Evolutionary conservation across 2,797 vertebrate species (phyloP).

Genomic region (Ptychadena robeensis): DNA sequence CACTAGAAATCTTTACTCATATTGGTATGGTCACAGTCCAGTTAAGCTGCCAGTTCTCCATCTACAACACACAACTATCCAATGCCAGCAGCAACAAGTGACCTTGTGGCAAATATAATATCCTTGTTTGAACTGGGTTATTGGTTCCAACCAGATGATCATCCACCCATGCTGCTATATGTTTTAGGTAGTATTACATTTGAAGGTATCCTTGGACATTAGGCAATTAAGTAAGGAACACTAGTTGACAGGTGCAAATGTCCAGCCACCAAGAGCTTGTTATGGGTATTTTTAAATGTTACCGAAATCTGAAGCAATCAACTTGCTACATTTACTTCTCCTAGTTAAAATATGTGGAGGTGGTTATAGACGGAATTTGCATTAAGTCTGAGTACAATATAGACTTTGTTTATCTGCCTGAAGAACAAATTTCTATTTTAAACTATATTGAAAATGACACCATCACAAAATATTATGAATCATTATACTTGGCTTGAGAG

Average conservation of each 20-base stretch:
- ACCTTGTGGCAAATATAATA: not conserved
- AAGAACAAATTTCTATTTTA: not conserved
- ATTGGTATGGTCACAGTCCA: not conserved
- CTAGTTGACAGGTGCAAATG: not conserved
- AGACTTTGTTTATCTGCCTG: constrained; percentile 25
- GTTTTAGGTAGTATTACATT: not conserved
- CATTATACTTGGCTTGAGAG: not conserved
- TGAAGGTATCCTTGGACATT: not conserved
- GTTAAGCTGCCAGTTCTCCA: not conserved
- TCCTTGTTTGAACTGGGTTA: not conserved
- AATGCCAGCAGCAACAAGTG: not conserved
- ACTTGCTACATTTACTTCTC: no score
- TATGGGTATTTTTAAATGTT: not conserved
- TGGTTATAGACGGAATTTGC: constrained; percentile 18
- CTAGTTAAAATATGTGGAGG: not conserved
- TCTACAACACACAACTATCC: not conserved
- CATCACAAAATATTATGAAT: not conserved
- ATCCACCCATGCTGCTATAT: no score
- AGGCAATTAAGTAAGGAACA: no score
- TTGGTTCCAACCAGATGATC: no score
- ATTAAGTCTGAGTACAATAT: constrained; percentile 23
- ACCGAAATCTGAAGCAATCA: not conserved
- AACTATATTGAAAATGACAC: not conserved
- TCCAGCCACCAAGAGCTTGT: not conserved
- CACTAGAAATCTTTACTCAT: no score